Evolutionary conservation across 1,140 invertebrate species (phyloP).

Genomic region (Aphis craccivora): DNA sequence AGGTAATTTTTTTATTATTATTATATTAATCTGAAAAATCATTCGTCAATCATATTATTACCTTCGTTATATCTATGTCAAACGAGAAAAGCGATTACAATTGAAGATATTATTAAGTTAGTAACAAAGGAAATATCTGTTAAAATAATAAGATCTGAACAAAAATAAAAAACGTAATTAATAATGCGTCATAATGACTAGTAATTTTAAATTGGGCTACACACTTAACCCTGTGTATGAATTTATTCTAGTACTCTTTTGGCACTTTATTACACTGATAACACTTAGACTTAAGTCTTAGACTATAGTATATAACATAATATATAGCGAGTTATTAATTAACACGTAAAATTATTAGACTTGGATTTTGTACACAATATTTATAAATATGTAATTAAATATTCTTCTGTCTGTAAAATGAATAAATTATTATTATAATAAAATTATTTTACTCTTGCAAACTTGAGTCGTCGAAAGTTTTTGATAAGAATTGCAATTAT

Average conservation of each 20-base stretch:
- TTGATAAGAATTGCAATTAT: background rate
- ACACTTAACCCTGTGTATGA: background rate
- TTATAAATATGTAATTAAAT: background rate
- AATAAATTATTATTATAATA: constrained; percentile 3
- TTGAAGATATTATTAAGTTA: background rate
- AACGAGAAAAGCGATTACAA: background rate
- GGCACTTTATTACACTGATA: background rate
- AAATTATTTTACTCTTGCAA: background rate
- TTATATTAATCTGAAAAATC: background rate
- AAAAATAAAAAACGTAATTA: background rate
- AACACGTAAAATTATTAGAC: background rate
- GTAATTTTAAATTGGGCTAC: background rate
- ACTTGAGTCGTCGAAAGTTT: background rate
- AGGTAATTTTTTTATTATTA: no score
- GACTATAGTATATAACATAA: background rate
- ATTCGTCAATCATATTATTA: background rate
- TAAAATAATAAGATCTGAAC: background rate
- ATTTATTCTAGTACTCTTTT: background rate
- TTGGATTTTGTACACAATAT: background rate
- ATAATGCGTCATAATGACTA: background rate
- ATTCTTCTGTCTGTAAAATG: background rate
- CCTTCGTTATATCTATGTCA: background rate
- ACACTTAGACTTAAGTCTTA: background rate
- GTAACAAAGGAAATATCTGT: background rate
- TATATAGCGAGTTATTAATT: background rate